Conservation (phyloP, 2,797 vertebrate genomes). For the Malurus splendens region DNA sequence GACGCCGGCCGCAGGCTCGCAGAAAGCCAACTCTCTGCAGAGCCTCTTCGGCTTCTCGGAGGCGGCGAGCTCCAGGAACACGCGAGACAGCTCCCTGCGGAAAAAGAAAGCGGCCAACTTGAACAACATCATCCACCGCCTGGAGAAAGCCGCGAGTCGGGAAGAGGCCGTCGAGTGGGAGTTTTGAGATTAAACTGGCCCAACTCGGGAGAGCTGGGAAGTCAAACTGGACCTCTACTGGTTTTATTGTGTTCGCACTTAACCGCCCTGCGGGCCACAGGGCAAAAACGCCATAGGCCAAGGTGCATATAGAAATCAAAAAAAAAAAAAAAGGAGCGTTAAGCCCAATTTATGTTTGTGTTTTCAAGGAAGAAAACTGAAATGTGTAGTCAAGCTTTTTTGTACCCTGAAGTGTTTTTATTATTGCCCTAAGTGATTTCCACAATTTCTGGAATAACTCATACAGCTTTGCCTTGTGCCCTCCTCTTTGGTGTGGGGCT, state of each 20-base stretch:
- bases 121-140: constrained; percentile 99
- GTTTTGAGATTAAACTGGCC: constrained; percentile 79
- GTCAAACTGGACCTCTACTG: constrained; percentile 75
- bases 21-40: constrained; percentile 80
- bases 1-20: constrained; percentile 49
- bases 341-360: constrained; percentile 79
- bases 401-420: constrained; percentile 93
- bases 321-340: constrained; percentile 72
- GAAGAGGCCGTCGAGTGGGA: constrained; percentile 92
- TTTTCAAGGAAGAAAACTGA: constrained; percentile 82
- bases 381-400: constrained; percentile 82
- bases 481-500: constrained; percentile 81
- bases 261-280: constrained; percentile 93
- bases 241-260: constrained; percentile 90
- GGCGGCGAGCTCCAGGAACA: constrained; percentile 82
- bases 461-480: constrained; percentile 94
- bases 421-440: constrained; percentile 95
- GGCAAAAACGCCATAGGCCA: constrained; percentile 89
- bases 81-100: constrained; percentile 93
- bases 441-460: constrained; percentile 96
- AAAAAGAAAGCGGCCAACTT: constrained; percentile 99
- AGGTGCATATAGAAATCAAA: constrained; percentile 87
- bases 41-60: constrained; percentile 89
- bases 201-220: constrained; percentile 73
- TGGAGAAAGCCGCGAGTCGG: constrained; percentile 97